These are phyloP conservation scores for Laothoe populi DNA, from an alignment of 2,888 invertebrate genomes.

Conservation along the genomic window DNA sequence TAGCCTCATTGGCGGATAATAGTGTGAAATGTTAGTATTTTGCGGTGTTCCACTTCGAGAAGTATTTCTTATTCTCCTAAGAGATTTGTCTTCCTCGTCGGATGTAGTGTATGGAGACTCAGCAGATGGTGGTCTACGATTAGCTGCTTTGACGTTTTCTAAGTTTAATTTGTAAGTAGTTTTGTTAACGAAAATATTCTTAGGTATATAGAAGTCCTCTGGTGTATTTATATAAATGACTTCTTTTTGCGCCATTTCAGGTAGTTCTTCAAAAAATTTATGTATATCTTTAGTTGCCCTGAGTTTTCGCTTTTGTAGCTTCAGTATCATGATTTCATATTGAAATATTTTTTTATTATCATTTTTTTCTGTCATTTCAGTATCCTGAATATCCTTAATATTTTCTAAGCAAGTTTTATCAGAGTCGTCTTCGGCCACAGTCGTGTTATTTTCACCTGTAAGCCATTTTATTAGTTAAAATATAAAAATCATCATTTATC, in stretches of 20 bases:
- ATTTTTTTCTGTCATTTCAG: not conserved
- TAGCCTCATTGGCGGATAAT: slow-evolving; percentile 34
- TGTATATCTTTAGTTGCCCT: slow-evolving; percentile 45
- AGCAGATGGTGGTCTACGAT: slow-evolving; percentile 37
- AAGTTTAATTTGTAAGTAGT: slow-evolving; percentile 60
- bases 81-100: slow-evolving; percentile 59
- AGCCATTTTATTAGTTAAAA: not conserved
- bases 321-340: slow-evolving; percentile 46
- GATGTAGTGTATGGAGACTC: slow-evolving; percentile 49
- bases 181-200: slow-evolving; percentile 62
- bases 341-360: not conserved
- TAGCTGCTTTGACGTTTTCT: slow-evolving; percentile 48
- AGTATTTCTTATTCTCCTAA: slow-evolving; percentile 52
- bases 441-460: not conserved
- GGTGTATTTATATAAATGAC: slow-evolving; percentile 60
- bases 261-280: slow-evolving; percentile 55
- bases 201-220: slow-evolving; percentile 57
- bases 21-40: slow-evolving; percentile 32
- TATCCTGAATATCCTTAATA: slow-evolving; percentile 10
- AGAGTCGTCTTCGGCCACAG: not conserved
- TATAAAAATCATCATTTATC: not conserved
- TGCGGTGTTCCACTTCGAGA: slow-evolving; percentile 35
- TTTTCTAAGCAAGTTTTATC: not conserved
- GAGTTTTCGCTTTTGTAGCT: slow-evolving; percentile 47
- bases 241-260: slow-evolving; percentile 56